Base-by-base conservation (phyloP, 2,797 vertebrate species). In the Glossophaga mutica region DNA sequence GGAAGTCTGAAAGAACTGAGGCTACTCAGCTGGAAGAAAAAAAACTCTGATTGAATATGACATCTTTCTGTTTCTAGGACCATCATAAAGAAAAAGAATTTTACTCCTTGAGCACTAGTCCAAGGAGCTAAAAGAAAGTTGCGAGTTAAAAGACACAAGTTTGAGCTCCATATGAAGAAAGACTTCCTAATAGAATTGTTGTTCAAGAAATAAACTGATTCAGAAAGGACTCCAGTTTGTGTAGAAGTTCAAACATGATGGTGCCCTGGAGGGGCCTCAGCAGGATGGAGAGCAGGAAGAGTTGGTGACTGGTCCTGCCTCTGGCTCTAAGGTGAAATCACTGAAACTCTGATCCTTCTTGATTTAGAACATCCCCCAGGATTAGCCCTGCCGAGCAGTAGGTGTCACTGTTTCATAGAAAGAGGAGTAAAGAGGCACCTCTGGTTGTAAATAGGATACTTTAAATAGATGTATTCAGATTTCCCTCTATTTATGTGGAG, bases 361-460 rank as follows among this genome's bases (percentile, higher is more conserved):
- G 37, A n/a, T 46, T 55, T 24, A 26, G 26, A 91, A 9, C 2
- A 42, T 83, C 5, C 71, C 90, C 90, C 48, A 2, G n/a, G 89
- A 71, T 62, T 11, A 8, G 93, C 73, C 91, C n/a, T 37, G 79
- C 57, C 1, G 71, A 97, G 97, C 98, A 98, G 98, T 97, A 98
- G 98, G 95, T 98, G 98, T 98, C 98, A 98, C 98, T 98, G 97
- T 98, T 98, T 97, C 97, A 98, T 95, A 98, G 90, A 98, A 97
- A 97, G 91, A 97, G 88, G 68, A 5, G 5, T 10, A 34, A 46
- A 81, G 86, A 68, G 18, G 15, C 46, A 65, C 94, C 70, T 76
- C 90, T 96, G 92, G 29, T 88, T 96, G 46, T n/a, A 90, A 89
- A 39, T 83, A 67, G 4, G 34, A 68, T 46, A 46, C 3, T 48